Conservation (phyloP, 2,113 vertebrate species). For the Jacana jacana region DNA sequence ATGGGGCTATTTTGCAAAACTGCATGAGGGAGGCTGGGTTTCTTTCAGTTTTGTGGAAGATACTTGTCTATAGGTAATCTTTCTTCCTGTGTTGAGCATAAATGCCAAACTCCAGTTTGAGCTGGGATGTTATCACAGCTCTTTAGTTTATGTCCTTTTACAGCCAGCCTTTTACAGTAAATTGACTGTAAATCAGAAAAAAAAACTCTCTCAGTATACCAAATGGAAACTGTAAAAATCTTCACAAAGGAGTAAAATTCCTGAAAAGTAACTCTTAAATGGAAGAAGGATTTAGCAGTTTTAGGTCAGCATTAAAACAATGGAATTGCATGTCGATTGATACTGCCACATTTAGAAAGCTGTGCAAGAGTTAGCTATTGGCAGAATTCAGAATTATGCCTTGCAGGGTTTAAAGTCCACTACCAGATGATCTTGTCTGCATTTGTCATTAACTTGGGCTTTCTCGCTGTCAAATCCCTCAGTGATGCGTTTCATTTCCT, state of each 20-base stretch:
- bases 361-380: not conserved
- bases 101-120: slow-evolving; percentile 13
- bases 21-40: not conserved
- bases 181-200: slow-evolving; percentile 45
- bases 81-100: not conserved
- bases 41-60: not conserved
- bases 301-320: not conserved
- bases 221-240: slow-evolving; percentile 32
- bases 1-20: not conserved
- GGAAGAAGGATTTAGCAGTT: slow-evolving; percentile 4
- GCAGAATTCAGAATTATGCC: slow-evolving; percentile 19
- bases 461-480: not conserved
- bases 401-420: not conserved
- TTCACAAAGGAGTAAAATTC: not conserved
- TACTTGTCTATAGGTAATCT: not conserved
- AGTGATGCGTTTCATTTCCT: slow-evolving; percentile 9
- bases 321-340: not conserved
- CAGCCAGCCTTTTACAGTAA: slow-evolving; percentile 15
- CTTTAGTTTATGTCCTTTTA: slow-evolving; percentile 52
- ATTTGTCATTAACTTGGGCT: slow-evolving; percentile 27
- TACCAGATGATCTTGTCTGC: not conserved
- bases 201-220: not conserved
- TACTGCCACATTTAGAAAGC: not conserved
- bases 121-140: not conserved
- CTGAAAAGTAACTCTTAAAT: slow-evolving; percentile 19